These are phyloP conservation scores for Saiga tatarica DNA, from an alignment of 2,113 vertebrate species.

Conservation along the genomic window DNA sequence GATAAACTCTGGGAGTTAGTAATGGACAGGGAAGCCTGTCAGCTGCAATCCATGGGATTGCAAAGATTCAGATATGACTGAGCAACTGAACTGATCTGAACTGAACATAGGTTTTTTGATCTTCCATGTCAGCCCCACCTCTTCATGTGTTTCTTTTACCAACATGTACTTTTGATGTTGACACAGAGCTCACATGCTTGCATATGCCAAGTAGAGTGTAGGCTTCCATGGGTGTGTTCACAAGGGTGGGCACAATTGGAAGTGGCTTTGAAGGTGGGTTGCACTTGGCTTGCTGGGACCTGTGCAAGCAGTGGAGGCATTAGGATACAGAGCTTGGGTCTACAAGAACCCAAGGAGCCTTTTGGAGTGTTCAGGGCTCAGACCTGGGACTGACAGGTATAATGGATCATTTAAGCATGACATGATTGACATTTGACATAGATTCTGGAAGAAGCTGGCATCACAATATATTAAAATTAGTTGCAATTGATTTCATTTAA, in stretches of 20 bases:
- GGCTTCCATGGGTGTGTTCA: not conserved
- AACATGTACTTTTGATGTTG: not conserved
- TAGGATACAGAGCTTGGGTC: not conserved
- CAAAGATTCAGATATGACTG: not conserved
- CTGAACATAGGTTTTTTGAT: not conserved
- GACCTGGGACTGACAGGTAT: not conserved
- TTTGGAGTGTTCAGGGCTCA: not conserved
- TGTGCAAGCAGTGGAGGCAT: not conserved
- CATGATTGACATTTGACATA: not conserved
- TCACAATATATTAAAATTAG: not conserved
- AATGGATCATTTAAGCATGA: not conserved
- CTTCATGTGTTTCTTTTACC: not conserved
- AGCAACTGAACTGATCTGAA: not conserved
- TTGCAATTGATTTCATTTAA: not conserved
- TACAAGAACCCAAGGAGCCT: not conserved
- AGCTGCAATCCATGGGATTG: not conserved
- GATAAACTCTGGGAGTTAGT: not conserved
- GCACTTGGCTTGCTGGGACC: not conserved
- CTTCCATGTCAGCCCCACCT: not conserved
- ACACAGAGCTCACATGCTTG: not conserved
- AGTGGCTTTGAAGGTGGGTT: not conserved
- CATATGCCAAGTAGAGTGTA: not conserved
- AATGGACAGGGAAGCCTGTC: not conserved
- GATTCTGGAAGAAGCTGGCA: not conserved
- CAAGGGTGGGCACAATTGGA: not conserved